Evolutionary conservation across 2,888 invertebrate genomes (phyloP).

Genomic region (Cylloceria caligata): DNA sequence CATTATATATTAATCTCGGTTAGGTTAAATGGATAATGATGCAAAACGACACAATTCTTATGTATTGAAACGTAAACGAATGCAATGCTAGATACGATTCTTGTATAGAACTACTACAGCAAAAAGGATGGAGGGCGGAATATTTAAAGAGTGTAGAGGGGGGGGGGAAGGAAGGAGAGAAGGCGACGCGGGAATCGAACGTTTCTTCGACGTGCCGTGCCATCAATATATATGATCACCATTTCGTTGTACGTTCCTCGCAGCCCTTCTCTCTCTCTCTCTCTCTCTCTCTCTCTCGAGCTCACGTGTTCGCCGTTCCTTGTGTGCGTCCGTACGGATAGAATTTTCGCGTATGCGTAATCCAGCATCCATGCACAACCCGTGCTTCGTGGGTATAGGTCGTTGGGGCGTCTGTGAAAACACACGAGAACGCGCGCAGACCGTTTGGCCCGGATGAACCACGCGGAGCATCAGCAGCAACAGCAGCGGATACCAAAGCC

Average conservation of each 20-base stretch:
- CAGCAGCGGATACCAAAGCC: conserved; percentile 78
- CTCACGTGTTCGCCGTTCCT: conserved; percentile 58
- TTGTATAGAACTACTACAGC: conserved; percentile 8
- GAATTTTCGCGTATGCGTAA: conserved; percentile 58
- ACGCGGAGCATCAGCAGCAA: conserved; percentile 70
- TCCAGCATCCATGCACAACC: conserved; percentile 45
- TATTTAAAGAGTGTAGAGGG: conserved; percentile 72
- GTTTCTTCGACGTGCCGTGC: conserved; percentile 75
- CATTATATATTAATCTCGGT: conserved; percentile 15
- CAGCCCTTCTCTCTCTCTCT: conserved; percentile 34
- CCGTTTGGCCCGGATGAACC: conserved; percentile 57
- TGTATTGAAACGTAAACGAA: conserved; percentile 1
- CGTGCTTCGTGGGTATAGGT: conserved; percentile 51
- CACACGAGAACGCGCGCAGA: conserved; percentile 33
- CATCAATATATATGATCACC: conserved; percentile 81
- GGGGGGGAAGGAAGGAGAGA: not conserved
- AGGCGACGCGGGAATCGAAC: conserved; percentile 78
- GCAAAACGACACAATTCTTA: conserved; percentile 13
- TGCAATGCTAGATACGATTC: not conserved
- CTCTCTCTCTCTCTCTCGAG: conserved; percentile 1
- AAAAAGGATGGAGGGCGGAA: conserved; percentile 71
- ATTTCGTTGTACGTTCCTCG: conserved; percentile 70
- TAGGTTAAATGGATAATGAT: conserved; percentile 14
- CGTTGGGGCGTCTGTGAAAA: conserved; percentile 29
- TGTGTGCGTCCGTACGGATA: conserved; percentile 26